Evolutionary conservation across 2,797 vertebrate genomes (phyloP), one percentile per base, ranked within the genome.

Genomic region (Argyrosomus regius): DNA sequence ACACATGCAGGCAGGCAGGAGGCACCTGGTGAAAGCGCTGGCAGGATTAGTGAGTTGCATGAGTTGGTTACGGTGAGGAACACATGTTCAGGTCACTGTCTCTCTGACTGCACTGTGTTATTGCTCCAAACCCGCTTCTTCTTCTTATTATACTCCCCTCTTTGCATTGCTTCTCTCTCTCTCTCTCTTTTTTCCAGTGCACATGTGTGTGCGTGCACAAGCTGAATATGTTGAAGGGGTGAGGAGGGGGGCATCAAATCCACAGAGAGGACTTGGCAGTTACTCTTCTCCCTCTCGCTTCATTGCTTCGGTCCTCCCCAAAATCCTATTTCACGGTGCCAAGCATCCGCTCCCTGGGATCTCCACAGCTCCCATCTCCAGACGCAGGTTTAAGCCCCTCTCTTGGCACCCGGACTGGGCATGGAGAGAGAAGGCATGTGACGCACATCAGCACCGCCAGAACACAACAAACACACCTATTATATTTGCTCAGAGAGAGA

Each of bases 371-470:
- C 90, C 91, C 90, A 92, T 95, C 93, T 93, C 93, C 92, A 94
- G 94, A 95, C 93, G 90, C 94, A 94, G 94, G 91, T 93, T 93
- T 94, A 95, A 95, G 93, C 92, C 89, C 87, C 92, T 93, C 93
- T 94, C 90, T 77, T 95, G 94, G 93, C 93, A 94, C 91, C 86
- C 79, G 18, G 75, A 81, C 86, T 81, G 90, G 90, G 92, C 92
- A 92, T 49, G 82, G 77, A 88, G 91, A 87, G 88, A 90, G 89
- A 77, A 89, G 89, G 80, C 89, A 90, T 93, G 91, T 92, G 92
- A 93, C 89, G 87, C 86, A 86, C 90, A 88, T 74, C 73, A 81
- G 83, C 82, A 78, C 74, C 78, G 82, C 89, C 91, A 90, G 87
- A 89, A 82, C 35, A 90, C 85, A 88, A 87, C 80, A 88, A 88